Evolutionary conservation across 2,113 vertebrate species (phyloP), one percentile per base, ranked within the genome.

Genomic region (Cryptotis parvus): DNA sequence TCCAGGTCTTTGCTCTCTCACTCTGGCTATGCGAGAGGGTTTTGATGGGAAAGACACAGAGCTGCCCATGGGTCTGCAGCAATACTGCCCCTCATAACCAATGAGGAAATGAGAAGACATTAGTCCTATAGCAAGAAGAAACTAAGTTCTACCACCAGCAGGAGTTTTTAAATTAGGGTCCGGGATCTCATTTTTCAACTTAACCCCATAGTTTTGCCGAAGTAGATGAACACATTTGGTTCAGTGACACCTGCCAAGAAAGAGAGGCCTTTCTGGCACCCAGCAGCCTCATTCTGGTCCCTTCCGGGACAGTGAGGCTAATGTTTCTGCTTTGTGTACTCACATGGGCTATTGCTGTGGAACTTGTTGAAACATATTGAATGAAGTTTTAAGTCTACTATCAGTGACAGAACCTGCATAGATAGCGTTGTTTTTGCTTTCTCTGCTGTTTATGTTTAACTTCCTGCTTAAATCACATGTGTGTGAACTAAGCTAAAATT

Each of bases 201-300:
- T 95, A 97, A 97, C 81, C 93, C 95, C 95, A 95, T 98, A 97
- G 92, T 95, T 98, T 95, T 94, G 81, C 97, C 95, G 96, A 97
- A 97, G 95, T 97, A 91, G 92, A 96, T 97, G 97, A 98, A 97
- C 97, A 98, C 74, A 96, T 98, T 98, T 97, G 86, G 94, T 95
- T 89, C 95, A 96, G 85, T 97, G 96, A 98, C 97, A 98, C 98
- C 96, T 97, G 97, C 97, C 97, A 96, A 93, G 81, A 35, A 93
- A 65, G 94, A 87, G 77, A 97, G 93, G 95, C 97, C 97, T n/a
- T n/a, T 98, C 94, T 98, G 97, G 97, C 95, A 97, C 97, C 96
- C 95, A 96, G 94, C 94, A 96, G 96, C 87, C 84, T 89, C 0
- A 78, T 95, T 94, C 88, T 96, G 91, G 91, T 86, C 87, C 10